Evolutionary conservation across 2,797 vertebrate genomes (phyloP), one percentile per base, ranked within the genome.

Genomic region (Acanthiza pusilla): DNA sequence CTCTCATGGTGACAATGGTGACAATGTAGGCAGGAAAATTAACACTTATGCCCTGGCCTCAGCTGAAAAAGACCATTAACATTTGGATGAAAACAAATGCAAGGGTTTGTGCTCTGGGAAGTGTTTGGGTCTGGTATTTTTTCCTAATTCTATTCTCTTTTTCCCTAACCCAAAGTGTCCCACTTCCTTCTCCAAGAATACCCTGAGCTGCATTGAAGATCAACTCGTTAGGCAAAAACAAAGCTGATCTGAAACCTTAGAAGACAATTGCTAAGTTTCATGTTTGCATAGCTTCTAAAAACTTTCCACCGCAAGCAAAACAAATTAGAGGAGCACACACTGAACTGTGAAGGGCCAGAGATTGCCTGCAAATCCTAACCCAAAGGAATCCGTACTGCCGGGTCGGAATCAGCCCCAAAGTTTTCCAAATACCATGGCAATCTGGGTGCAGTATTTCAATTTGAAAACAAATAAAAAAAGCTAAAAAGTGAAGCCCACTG

Each of bases 51-150:
- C 84, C 91, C 94, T 91, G 97, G 96, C 88, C 40, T 70, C n/a
- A 51, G 78, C 88, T 96, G 95, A 97, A 97, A 95, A 94, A 96
- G 96, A 91, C 92, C 82, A 85, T 96, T 92, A 92, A 93, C 71
- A 86, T 71, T 95, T 91, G 95, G 91, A 95, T 16, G 19, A 72
- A 94, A 96, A 54, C 48, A 25, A 97, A 91, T 60, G 81, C 63
- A 92, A 94, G 92, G 55, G 32, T 95, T 79, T 83, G 78, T 89
- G 93, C 91, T 84, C 95, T 88, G 84, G 94, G 93, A 96, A 96
- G 91, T 73, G 65, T 80, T 68, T 61, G 36, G 27, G 21, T 53
- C 55, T 66, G 27, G 27, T 34, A 4, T 50, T 47, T 73, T 93
- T 55, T 58, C 15, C 0, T 0, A 19, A 57, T 78, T 94, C 85